Evolutionary conservation across 2,888 invertebrate genomes (phyloP), one percentile per base, ranked within the genome.

Genomic region (Tholera decimalis): DNA sequence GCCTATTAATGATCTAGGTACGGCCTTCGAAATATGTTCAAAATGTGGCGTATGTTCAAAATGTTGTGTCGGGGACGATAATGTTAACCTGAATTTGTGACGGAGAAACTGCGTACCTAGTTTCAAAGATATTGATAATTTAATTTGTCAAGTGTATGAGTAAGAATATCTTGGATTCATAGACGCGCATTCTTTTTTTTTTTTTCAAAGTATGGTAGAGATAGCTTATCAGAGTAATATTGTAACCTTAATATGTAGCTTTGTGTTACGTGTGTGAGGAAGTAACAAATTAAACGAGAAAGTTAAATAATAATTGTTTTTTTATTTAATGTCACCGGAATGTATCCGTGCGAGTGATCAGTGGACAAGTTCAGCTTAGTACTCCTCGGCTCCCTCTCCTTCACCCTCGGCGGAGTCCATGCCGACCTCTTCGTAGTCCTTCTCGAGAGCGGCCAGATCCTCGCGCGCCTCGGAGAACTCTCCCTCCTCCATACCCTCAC

Each of bases 401-500:
- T 97, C 97, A 56, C 97, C 98, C 91, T 98, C 98, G 71, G 97
- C 97, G 84, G 98, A 98, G 95, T 98, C 98, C 97, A 97, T 97
- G 91, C 98, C 98, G 88, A 98, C 98, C 93, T 98, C 98, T 94
- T 98, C 98, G 94, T 98, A 98, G 94, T 98, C 98, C 96, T 98
- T 98, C 96, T 98, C 98, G 64, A 98, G 96, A 13, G 98, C 98
- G 56, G 95, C 95, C 87, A 95, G 85, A 88, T 95, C 95, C 89
- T 95, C 95, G 51, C 95, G 95, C 60, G 97, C 98, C 91, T 98
- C 98, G 35, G 98, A 97, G 96, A 98, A 98, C 93, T 98, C 97
- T 79, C 98, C 98, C 97, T 98, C 98, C 94, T 98, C 98, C 97
- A 98, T 98, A 95, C 97, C 97, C 92, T 98, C 97, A 81, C 98